Conservation (phyloP, 2,113 vertebrate genomes). For the Galeopterus variegatus region DNA sequence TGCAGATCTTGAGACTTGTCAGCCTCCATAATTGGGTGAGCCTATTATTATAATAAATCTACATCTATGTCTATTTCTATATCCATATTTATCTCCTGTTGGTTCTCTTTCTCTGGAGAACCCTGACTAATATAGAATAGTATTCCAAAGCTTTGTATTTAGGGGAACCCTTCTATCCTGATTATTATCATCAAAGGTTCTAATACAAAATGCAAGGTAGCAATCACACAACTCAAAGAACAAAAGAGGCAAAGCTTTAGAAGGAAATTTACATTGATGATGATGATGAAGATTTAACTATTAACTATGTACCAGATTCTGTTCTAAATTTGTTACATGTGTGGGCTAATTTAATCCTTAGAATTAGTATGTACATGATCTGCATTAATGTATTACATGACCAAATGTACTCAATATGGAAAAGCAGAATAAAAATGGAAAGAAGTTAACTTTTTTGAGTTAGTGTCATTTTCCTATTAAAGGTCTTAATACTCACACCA, state of each 20-base stretch:
- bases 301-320: neutral
- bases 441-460: conserved; percentile 52
- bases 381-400: neutral
- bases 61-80: neutral
- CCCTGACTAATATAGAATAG: neutral
- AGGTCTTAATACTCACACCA: conserved; percentile 49
- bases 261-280: neutral
- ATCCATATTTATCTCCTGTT: neutral
- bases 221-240: neutral
- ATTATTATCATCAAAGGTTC: neutral
- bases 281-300: conserved; percentile 15
- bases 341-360: neutral
- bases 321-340: neutral
- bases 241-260: neutral
- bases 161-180: neutral
- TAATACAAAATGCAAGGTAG: neutral
- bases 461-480: conserved; percentile 60
- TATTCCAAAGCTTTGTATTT: neutral
- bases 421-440: conserved; percentile 41
- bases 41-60: neutral
- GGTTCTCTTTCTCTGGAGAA: neutral
- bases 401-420: conserved; percentile 4
- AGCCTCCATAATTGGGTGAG: neutral
- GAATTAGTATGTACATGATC: neutral
- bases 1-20: neutral